Evolutionary conservation across 2,888 invertebrate genomes (phyloP), one percentile per base, ranked within the genome.

Genomic region (Microctonus aethiopoides): DNA sequence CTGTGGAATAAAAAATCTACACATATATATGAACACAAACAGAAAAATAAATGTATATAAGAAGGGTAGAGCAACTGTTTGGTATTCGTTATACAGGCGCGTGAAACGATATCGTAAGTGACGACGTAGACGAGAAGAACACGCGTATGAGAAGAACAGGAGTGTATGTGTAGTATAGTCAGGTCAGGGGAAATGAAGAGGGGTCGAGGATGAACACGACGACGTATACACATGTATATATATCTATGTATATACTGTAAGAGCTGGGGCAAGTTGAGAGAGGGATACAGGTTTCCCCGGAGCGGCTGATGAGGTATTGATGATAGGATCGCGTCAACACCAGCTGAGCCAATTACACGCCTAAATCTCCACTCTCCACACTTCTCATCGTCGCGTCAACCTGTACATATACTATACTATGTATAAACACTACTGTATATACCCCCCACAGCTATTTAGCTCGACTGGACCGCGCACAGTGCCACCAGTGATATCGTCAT

Each of bases 271-370:
- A 66, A 70, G 67, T 75, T 70, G 75, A 73, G 77, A 72, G 74
- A 71, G 67, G 78, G 82, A 81, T 84, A 82, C 86, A 86, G 86
- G 83, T 84, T 85, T 84, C 83, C 84, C 80, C 79, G 81, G 84
- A 83, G 82, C 82, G 80, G 82, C 87, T 89, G 89, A 90, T 89
- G 89, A 89, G 90, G 87, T 89, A 90, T 90, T 90, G 89, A 90
- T 90, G 89, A 89, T 88, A 88, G 87, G 87, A 88, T 87, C 88
- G 88, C 88, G 89, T 89, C 89, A 87, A 87, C 88, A 88, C 88
- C 90, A 90, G 89, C 89, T 90, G 90, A 90, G 89, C 90, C 89
- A 90, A 90, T 90, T 90, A 90, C 89, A 88, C 83, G 84, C 80
- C 84, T 84, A 85, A 86, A 86, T 86, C 86, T 85, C 83, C 77